phyloP scores from a whole-genome alignment of 2,113 vertebrate genomes.

The Spea bombifrons region DNA sequence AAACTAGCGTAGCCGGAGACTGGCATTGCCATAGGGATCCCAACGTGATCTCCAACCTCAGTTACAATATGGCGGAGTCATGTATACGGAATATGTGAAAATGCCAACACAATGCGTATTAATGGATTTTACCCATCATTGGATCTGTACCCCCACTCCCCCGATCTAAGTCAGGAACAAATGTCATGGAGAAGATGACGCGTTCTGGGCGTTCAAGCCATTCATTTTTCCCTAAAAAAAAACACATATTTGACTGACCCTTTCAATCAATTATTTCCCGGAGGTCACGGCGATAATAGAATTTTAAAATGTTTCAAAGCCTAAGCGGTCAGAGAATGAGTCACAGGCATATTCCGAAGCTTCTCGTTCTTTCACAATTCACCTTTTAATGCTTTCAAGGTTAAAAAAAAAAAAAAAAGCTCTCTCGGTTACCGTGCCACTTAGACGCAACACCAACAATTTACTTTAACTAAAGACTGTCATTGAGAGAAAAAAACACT shows the following conservation, averaged over 20 bases:
- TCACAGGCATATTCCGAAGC: background rate
- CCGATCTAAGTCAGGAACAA: background rate
- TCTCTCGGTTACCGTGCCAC: constrained; percentile 28
- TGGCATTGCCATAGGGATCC: too few relatives aligned
- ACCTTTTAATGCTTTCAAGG: constrained; percentile 37
- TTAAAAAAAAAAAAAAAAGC: constrained; percentile 40
- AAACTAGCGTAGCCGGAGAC: too few relatives aligned
- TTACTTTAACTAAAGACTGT: constrained; percentile 40
- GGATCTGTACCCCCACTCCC: background rate
- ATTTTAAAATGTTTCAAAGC: constrained; percentile 7
- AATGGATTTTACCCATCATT: background rate
- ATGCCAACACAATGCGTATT: background rate
- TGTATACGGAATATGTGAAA: background rate
- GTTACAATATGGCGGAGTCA: too few relatives aligned
- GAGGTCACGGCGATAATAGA: constrained; percentile 31
- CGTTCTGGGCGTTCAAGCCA: background rate
- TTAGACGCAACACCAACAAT: constrained; percentile 27
- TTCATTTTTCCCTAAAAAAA: constrained; percentile 18
- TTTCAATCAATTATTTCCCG: constrained; percentile 22
- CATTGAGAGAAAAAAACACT: background rate
- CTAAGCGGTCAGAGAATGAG: background rate
- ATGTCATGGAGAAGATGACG: background rate
- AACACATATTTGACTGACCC: constrained; percentile 12
- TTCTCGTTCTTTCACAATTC: background rate
- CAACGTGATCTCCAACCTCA: too few relatives aligned